Evolutionary conservation across 2,113 vertebrate genomes (phyloP).

Genomic region (Rhizomys pruinosus): DNA sequence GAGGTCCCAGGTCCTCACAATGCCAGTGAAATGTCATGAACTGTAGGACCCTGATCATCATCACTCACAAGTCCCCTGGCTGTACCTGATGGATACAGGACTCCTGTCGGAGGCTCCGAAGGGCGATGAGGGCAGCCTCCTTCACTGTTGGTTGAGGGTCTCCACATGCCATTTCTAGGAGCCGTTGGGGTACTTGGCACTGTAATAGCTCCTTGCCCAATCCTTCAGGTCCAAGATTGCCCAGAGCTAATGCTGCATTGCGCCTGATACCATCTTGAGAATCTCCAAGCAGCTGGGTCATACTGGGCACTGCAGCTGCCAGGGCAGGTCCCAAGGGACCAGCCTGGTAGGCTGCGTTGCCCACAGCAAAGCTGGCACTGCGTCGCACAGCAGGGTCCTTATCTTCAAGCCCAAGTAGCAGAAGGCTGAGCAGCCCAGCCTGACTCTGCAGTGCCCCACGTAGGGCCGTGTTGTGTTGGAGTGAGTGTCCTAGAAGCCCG

Average conservation of each 20-base stretch:
- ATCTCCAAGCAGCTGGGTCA: slow-evolving; percentile 82
- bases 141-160: slow-evolving; percentile 83
- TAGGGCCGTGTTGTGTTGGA: slow-evolving; percentile 74
- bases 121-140: slow-evolving; percentile 84
- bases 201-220: slow-evolving; percentile 78
- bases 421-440: slow-evolving; percentile 66
- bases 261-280: slow-evolving; percentile 80
- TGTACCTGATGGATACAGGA: slow-evolving; percentile 84
- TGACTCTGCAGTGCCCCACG: slow-evolving; percentile 76
- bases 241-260: slow-evolving; percentile 84
- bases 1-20: background rate
- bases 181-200: slow-evolving; percentile 77
- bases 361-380: slow-evolving; percentile 86
- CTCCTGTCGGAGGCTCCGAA: slow-evolving; percentile 82
- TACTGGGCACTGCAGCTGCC: slow-evolving; percentile 77
- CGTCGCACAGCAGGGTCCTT: slow-evolving; percentile 79
- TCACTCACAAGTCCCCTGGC: background rate
- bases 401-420: slow-evolving; percentile 83
- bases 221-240: slow-evolving; percentile 83
- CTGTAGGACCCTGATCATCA: background rate
- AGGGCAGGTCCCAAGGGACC: slow-evolving; percentile 52
- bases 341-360: slow-evolving; percentile 81
- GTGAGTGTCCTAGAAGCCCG: slow-evolving; percentile 89
- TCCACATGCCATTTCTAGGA: slow-evolving; percentile 84
- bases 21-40: background rate